A percentile compares a stretch with the other conserved stretches of the same genome.
Evolutionary conservation across 2,113 vertebrate species (phyloP).

Genomic region (Erythrolamprus reginae): DNA sequence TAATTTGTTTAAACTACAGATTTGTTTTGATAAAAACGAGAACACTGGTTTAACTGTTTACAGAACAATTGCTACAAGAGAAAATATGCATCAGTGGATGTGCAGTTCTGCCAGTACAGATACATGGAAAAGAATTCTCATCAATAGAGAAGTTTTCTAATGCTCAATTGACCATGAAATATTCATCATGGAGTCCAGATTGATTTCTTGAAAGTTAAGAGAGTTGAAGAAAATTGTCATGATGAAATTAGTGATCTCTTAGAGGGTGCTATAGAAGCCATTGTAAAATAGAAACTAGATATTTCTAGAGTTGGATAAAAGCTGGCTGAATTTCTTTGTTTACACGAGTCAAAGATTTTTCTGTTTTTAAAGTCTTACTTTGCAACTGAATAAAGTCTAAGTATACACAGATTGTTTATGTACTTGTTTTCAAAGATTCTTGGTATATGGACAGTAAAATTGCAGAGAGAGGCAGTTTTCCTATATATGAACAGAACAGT

Average conservation of each 20-base stretch:
- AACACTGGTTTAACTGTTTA: slow-evolving; percentile 66
- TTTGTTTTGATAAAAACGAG: slow-evolving; percentile 62
- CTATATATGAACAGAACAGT: slow-evolving; percentile 70
- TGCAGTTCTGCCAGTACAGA: slow-evolving; percentile 53
- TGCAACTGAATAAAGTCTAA: slow-evolving; percentile 74
- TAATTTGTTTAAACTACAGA: slow-evolving; percentile 69
- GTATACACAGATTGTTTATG: slow-evolving; percentile 73
- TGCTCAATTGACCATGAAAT: slow-evolving; percentile 56
- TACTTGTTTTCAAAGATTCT: slow-evolving; percentile 69
- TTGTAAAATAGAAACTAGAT: slow-evolving; percentile 69
- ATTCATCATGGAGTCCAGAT: slow-evolving; percentile 66
- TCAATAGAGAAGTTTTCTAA: slow-evolving; percentile 56
- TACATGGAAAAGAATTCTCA: slow-evolving; percentile 56
- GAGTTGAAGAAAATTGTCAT: slow-evolving; percentile 61
- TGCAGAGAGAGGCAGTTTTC: slow-evolving; percentile 63
- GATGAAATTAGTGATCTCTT: slow-evolving; percentile 58
- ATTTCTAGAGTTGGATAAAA: slow-evolving; percentile 71
- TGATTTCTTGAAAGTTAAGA: slow-evolving; percentile 59
- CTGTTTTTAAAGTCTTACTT: slow-evolving; percentile 74
- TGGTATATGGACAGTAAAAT: slow-evolving; percentile 72
- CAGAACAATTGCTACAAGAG: slow-evolving; percentile 49
- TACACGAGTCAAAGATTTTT: slow-evolving; percentile 70
- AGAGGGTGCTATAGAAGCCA: slow-evolving; percentile 68
- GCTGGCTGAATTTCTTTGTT: slow-evolving; percentile 73
- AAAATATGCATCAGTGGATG: slow-evolving; percentile 31